Conservation (phyloP, 2,113 vertebrate genomes). For the Megaceryle maxima region DNA sequence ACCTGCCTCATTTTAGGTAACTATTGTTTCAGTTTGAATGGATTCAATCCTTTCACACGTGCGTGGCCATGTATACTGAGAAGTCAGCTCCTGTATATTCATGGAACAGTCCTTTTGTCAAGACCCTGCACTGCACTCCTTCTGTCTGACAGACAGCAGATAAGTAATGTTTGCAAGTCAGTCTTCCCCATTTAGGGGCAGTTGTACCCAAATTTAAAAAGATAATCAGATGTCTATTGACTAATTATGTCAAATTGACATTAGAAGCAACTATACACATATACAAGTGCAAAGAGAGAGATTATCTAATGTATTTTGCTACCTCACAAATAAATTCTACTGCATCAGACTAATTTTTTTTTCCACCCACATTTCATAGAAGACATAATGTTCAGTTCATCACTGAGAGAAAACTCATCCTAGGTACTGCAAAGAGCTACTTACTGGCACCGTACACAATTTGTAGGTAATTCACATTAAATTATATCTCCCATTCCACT, state of each 20-base stretch:
- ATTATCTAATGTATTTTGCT: neutral
- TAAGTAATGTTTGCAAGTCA: neutral
- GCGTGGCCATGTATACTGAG: neutral
- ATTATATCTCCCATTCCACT: slow-evolving; percentile 18
- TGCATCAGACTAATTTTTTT: neutral
- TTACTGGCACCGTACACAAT: neutral
- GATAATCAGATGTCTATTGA: neutral
- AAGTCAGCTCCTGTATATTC: neutral
- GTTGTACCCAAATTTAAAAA: neutral
- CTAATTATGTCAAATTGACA: neutral
- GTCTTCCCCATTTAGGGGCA: neutral
- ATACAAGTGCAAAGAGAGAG: neutral
- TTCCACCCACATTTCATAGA: neutral
- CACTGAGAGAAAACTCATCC: slow-evolving; percentile 25
- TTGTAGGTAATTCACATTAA: slow-evolving; percentile 52
- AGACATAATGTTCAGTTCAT: neutral
- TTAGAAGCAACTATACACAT: neutral
- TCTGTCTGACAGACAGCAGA: neutral
- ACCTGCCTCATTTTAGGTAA: neutral
- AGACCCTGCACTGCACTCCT: neutral
- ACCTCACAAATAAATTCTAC: slow-evolving; percentile 8
- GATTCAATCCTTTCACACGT: neutral
- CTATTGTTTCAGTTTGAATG: slow-evolving; percentile 4
- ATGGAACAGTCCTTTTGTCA: neutral
- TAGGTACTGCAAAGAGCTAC: slow-evolving; percentile 34